Evolutionary conservation across 2,888 invertebrate species (phyloP), one percentile per base, ranked within the genome.

Genomic region (Laspeyria flexula): DNA sequence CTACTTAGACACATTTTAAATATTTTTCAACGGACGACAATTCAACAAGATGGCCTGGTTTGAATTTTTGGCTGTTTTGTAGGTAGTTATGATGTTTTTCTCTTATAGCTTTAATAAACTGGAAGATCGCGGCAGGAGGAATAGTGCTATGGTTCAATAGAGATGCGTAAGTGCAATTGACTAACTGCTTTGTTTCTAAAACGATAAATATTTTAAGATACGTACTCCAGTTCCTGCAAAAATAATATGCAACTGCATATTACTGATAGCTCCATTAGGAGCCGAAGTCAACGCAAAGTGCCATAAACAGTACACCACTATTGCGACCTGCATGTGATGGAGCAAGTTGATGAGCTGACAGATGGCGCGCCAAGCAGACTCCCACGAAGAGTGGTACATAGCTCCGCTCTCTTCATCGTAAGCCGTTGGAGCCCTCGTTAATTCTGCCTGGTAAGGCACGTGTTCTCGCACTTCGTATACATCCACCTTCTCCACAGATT

Each of bases 141-240:
- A n/a, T n/a, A n/a, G n/a, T n/a, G n/a, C n/a, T n/a, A n/a, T n/a
- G n/a, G n/a, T n/a, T n/a, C n/a, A n/a, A n/a, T n/a, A n/a, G n/a
- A n/a, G n/a, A n/a, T n/a, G n/a, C n/a, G n/a, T n/a, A n/a, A n/a
- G n/a, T n/a, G n/a, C n/a, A n/a, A n/a, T n/a, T n/a, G n/a, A n/a
- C n/a, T n/a, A n/a, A n/a, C n/a, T n/a, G n/a, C n/a, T n/a, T n/a
- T n/a, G n/a, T n/a, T n/a, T n/a, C n/a, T n/a, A n/a, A n/a, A 31
- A 21, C 1, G 29, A 30, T 13, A 10, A 21, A 12, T 1, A 46
- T n/a, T 23, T 23, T 29, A 23, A 31, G 1, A 41, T 83, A 89
- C 91, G 50, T 90, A 93, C 93, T 47, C 93, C 93, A 43, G 92
- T 90, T 48, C 92, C 92, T 15, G 91, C 90, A 55, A 92, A 88